Base-by-base conservation (phyloP, 2,797 vertebrate genomes). In the Ctenopoma kingsleyae region DNA sequence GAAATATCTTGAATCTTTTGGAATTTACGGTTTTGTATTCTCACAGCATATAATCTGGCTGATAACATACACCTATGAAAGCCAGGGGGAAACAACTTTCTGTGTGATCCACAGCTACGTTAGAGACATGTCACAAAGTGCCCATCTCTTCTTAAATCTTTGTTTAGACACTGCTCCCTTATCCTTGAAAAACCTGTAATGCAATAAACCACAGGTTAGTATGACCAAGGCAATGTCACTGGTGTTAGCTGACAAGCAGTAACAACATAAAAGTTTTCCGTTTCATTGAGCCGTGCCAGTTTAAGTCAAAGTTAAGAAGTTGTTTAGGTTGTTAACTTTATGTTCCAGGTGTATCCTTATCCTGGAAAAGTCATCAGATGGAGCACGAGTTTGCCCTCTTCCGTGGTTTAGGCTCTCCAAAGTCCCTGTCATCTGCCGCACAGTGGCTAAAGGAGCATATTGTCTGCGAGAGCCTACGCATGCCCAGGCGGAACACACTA, bases 311-410 rank as follows among this genome's bases (percentile, higher is more conserved):
- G 60, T 69, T 79, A 50, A 83, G 76, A 69, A 83, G 80, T 64
- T 56, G 19, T 8, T 57, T 13, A 61, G 49, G 60, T 58, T 69
- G 66, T 61, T 61, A 51, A 20, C 71, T 67, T 62, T 22, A 64
- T 49, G 54, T 55, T 73, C 49, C 58, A 36, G 49, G n/a, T 55
- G 43, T 50, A 53, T 69, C 35, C 52, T 67, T 22, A 16, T 68
- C 49, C 19, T 54, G 41, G 30, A 30, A 51, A 59, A 71, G 58
- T 32, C 36, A 6, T 57, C 90, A 99, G 85, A 99, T 99, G 67
- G 98, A 99, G 85, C 97, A 99, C 4, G 98, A 98, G 89, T 99
- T 98, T 55, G 97, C 97, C 86, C 95, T 95, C 88, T 97, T 97
- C 84, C 96, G 95, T 7, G 97, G 97, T 80, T 96, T 97, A 52